Evolutionary conservation across 2,888 invertebrate genomes (phyloP), one percentile per base, ranked within the genome.

Genomic region (Archips xylosteana): DNA sequence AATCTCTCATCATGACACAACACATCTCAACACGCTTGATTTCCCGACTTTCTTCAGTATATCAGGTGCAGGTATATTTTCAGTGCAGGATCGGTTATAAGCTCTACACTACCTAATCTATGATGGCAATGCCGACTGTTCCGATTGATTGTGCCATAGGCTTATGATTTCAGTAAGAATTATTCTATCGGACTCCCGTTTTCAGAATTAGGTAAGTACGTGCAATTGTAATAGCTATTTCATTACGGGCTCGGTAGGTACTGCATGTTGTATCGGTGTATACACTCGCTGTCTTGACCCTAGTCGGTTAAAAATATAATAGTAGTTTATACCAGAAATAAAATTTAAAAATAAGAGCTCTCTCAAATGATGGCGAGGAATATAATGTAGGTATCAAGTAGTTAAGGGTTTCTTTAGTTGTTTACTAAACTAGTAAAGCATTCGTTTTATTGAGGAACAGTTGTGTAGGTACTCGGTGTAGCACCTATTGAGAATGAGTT

Each of bases 81-180:
- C 15, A 64, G 64, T 64, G 23, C 45, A 2, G 42, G 6, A 42
- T 62, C 62, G 42, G 62, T 34, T 39, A 57, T n/a, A 60, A 23
- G 49, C n/a, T 34, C 32, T 34, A 63, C 63, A 39, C 57, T 85
- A 82, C 15, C 57, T 85, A 82, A n/a, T 86, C 87, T 86, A 70
- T 85, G 85, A 47, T 69, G 47, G 77, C 83, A 82, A 85, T 85
- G 76, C 77, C 78, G 80, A 78, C 80, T 81, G 85, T 82, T 83
- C 76, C 79, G 82, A 87, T 87, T 86, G 87, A 86, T 88, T 86
- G 87, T 82, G 77, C 78, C 77, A 74, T 80, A 83, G 83, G 83
- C 80, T 80, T 83, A 85, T 87, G 84, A 88, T 89, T 89, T 87
- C 83, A 85, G 81, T 75, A 79, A 80, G 83, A 86, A 83, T 87